Base-by-base conservation (phyloP, 2,113 vertebrate genomes). In the Tylochromis polylepis region DNA sequence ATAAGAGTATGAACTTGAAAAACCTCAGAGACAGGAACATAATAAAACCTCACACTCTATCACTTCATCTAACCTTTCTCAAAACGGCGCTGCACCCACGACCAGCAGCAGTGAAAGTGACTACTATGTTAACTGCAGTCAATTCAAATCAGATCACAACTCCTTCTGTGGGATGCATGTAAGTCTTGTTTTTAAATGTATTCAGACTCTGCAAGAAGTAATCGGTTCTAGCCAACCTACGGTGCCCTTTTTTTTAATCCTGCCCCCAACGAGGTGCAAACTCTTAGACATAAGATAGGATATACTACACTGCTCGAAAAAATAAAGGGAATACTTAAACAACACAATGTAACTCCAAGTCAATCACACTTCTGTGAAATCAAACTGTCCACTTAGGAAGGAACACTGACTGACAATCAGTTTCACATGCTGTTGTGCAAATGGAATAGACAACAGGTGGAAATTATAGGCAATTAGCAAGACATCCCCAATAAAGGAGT, bases 11-110 rank as follows among this genome's bases (percentile, higher is more conserved):
- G 83, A n/a, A 81, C 11, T 22, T 72, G 22, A 90, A 58, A 94
- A 92, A 86, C 93, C 84, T 84, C 81, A 89, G 67, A 59, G 20
- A 55, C 83, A 83, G 84, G 72, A 89, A 86, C 77, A 12, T 53
- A 22, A 56, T 72, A 80, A 93, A 93, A 90, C 92, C 88, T 92
- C 90, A 90, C 43, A 43, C 36, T 46, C 9, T 91, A 92, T 93
- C 92, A 90, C 65, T 82, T 72, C 83, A 85, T 92, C 90, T 91
- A 85, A 84, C 55, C 41, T 81, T 78, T 91, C 60, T 67, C 27
- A 36, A 56, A 78, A 51, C 41, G 6, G 18, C 2, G 6, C 38
- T 62, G 43, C 41, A 43, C 12, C 5, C 2, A 31, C 79, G 79
- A 43, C 27, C 82, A 27, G 77, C 24, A 41, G 29, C 1, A 16